Percentiles rank a stretch among this genome's conserved stretches.
Conservation (phyloP, 2,797 vertebrate genomes). For the Rousettus madagascariensis region DNA sequence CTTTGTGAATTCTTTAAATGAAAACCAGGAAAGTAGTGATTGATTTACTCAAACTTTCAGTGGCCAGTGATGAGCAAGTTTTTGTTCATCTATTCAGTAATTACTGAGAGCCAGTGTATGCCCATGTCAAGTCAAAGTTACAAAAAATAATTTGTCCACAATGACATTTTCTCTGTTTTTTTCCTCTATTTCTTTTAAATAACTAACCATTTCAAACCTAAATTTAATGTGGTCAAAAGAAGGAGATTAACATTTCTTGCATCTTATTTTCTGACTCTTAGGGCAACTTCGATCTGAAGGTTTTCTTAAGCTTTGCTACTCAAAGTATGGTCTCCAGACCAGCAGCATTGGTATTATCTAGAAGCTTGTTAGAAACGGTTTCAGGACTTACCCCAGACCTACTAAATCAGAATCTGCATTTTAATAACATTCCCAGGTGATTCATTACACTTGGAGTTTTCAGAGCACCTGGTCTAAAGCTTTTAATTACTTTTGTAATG, state of each 20-base stretch:
- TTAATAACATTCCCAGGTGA: background rate
- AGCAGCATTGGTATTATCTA: background rate
- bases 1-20: constrained; percentile 14
- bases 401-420: background rate
- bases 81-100: background rate
- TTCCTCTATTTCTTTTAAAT: background rate
- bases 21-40: background rate
- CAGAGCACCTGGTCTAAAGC: background rate
- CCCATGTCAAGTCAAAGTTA: background rate
- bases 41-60: background rate
- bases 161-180: background rate
- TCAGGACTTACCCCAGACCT: background rate
- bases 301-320: constrained; percentile 9
- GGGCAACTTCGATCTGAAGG: background rate
- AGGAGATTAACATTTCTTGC: constrained; percentile 25
- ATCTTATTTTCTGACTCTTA: background rate
- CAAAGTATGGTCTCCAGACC: background rate
- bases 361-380: background rate
- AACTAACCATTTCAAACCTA: constrained; percentile 31
- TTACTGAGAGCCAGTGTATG: background rate
- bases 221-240: background rate
- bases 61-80: background rate
- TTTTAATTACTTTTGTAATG: constrained; percentile 4
- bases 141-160: background rate
- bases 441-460: background rate